Conservation (phyloP, 2,797 vertebrate species). For the Pseudochirops corinnae region DNA sequence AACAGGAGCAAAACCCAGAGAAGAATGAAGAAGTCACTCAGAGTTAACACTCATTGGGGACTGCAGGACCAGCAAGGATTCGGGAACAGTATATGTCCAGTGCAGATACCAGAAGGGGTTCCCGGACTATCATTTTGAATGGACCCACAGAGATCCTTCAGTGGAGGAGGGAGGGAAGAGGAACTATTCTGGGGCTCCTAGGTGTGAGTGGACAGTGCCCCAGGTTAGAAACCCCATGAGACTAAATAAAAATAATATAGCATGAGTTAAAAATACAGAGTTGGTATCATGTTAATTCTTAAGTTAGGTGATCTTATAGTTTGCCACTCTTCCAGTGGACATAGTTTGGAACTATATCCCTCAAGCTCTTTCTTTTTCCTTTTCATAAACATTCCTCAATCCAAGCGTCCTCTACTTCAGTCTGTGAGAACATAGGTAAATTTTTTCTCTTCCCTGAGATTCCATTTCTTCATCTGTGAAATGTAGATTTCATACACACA, state of each 20-base stretch:
- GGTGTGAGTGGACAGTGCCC: neutral
- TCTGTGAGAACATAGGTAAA: neutral
- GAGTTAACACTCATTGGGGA: neutral
- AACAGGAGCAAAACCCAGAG: neutral
- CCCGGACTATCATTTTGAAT: neutral
- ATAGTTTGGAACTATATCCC: neutral
- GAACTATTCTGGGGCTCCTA: neutral
- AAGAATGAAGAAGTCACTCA: neutral
- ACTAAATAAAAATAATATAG: neutral
- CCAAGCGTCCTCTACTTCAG: neutral
- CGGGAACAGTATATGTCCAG: neutral
- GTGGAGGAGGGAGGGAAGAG: neutral
- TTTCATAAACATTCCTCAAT: neutral
- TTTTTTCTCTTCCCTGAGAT: constrained; percentile 5
- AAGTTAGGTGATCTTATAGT: neutral
- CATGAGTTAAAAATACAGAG: neutral
- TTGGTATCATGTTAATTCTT: neutral
- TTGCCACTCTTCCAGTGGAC: neutral
- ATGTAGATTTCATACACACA: neutral
- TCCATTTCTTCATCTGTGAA: neutral
- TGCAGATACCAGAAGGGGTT: neutral
- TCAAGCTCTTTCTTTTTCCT: neutral
- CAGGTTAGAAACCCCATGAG: neutral
- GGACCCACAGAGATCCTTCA: neutral
- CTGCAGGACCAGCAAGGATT: neutral